Evolutionary conservation across 2,888 invertebrate species (phyloP).

Genomic region (Drosophila mimetica): DNA sequence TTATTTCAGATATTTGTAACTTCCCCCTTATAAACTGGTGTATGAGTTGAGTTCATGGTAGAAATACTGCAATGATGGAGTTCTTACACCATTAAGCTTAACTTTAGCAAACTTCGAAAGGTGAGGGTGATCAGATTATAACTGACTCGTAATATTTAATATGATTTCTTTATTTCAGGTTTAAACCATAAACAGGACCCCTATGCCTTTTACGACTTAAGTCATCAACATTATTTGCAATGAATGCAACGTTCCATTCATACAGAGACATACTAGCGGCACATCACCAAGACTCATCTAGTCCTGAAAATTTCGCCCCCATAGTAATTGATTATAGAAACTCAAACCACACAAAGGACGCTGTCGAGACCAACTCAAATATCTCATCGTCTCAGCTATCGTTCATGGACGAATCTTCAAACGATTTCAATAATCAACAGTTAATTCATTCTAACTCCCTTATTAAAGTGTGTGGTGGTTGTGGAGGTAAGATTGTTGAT

Average conservation of each 20-base stretch:
- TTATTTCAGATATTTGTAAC: slow-evolving; percentile 16
- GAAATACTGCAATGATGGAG: slow-evolving; percentile 24
- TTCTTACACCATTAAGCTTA: slow-evolving; percentile 21
- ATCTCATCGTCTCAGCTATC: slow-evolving; percentile 81
- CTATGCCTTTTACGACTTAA: slow-evolving; percentile 67
- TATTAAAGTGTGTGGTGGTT: slow-evolving; percentile 94
- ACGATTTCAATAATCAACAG: slow-evolving; percentile 82
- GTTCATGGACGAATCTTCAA: slow-evolving; percentile 83
- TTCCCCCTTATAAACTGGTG: neutral
- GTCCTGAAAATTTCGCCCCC: slow-evolving; percentile 89
- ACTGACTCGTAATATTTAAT: neutral
- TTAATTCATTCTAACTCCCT: slow-evolving; percentile 83
- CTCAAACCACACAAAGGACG: slow-evolving; percentile 82
- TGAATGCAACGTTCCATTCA: slow-evolving; percentile 96
- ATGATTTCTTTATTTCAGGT: slow-evolving; percentile 17
- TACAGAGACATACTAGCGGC: slow-evolving; percentile 92
- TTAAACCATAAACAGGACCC: slow-evolving; percentile 61
- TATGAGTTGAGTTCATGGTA: slow-evolving; percentile 21
- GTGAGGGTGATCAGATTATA: slow-evolving; percentile 4
- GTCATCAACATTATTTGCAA: slow-evolving; percentile 86
- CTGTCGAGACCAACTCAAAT: slow-evolving; percentile 84
- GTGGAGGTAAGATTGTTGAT: slow-evolving; percentile 88
- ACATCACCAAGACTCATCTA: slow-evolving; percentile 87
- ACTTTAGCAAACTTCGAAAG: slow-evolving; percentile 8
- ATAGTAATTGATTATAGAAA: slow-evolving; percentile 85